Base-by-base conservation (phyloP, 2,113 vertebrate species). In the Coptodon bakossiorum region DNA sequence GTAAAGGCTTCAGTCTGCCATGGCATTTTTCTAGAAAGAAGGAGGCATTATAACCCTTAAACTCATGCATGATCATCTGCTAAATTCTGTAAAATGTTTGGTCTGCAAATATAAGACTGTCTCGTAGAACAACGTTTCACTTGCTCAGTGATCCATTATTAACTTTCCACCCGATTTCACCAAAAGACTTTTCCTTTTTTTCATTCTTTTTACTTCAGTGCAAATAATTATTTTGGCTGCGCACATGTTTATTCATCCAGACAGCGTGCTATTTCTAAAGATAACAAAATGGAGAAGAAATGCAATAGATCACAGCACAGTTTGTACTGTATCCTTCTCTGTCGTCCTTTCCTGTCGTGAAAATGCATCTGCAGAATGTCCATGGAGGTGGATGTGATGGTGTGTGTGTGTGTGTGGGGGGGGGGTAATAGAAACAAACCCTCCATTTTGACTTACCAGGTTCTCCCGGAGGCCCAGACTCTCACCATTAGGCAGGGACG, bases 401-500 rank as follows among this genome's bases (percentile, higher is more conserved):
- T 22, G 22, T 22, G 22, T 22, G 22, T 22, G 22, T 22, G 22
- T 22, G 22, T 22, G 22, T 22, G 3, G 11, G 9, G 24, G 6
- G 52, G 4, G 12, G n/a, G 3, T 2, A 9, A 5, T 57, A 14
- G 6, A n/a, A 24, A 31, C 16, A 56, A 36, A 59, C 6, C 6
- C 31, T 3, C 79, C 3, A 14, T 9, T 83, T 52, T 16, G 52
- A 92, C 97, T 97, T 95, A 99, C 98, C 66, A 93, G 87, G 56
- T 94, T 96, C 16, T 99, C 98, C 91, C 95, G 96, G 50, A 97
- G 89, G 14, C 97, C 97, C 63, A 97, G 90, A 7, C 97, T 97
- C 90, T 99, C 98, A 91, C 98, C 97, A 3, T 98, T 98, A 54
- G 98, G 98, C 80, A 99, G 95, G 0, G 98, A 99, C 1, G 98